Evolutionary conservation across 2,797 vertebrate genomes (phyloP), one percentile per base, ranked within the genome.

Genomic region (Hemibagrus guttatus): DNA sequence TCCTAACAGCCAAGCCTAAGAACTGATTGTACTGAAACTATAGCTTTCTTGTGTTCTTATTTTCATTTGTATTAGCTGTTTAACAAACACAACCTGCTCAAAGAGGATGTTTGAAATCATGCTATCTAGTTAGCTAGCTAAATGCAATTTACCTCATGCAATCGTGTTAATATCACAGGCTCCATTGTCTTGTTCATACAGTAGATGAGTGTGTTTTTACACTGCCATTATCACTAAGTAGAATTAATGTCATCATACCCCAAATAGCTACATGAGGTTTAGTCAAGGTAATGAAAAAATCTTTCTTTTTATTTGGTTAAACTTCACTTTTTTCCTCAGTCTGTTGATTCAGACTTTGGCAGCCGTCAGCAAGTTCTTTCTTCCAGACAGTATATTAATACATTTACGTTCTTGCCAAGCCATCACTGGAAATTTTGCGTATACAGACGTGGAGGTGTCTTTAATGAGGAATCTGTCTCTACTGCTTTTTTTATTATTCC

Each of bases 381-480:
- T 49, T 81, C 26, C 17, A 49, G 59, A 64, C 59, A 66, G 42
- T 81, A 49, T 81, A 81, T 52, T 64, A 81, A 52, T 64, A 64
- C 4, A 66, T 31, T 9, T 23, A 11, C 19, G 39, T 52, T 66
- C 61, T 52, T 52, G 61, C 42, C 61, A 31, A 66, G 80, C n/a
- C 19, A 23, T 23, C 26, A 31, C 17, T 31, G 61, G 17, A 66
- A 66, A 81, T 28, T 42, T 12, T 82, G 1, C 26, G 21, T 64
- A 64, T 49, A 28, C 26, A 66, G 42, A 64, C 42, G 9, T 16
- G 3, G 58, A 64, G 79, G 39, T 64, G 61, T 64, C 26, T 8
- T 81, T 81, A 64, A 66, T 66, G n/a, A 66, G 61, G 56, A 66
- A 61, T 16, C 80, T 52, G 42, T 66, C 23, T 52, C 63, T 66